Conservation (phyloP, 1,140 invertebrate species). For the Ceratoteleas bidentatus region DNA sequence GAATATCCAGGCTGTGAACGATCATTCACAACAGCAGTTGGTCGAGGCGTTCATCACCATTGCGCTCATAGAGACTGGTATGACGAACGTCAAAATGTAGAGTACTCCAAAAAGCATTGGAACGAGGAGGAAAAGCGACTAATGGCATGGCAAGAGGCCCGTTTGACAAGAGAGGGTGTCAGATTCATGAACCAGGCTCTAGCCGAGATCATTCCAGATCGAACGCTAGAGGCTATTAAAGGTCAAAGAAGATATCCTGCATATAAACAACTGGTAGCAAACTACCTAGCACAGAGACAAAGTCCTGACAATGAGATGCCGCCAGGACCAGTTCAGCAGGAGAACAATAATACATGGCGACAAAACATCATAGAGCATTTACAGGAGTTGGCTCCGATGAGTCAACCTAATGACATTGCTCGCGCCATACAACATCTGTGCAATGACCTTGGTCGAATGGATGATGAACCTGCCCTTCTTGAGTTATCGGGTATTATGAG, state of each 20-base stretch:
- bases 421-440: too few relatives aligned
- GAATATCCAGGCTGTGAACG: constrained; percentile 27
- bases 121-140: constrained; percentile 27
- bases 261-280: background rate
- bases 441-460: too few relatives aligned
- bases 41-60: constrained; percentile 47
- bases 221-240: constrained; percentile 43
- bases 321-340: too few relatives aligned
- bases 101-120: constrained; percentile 4
- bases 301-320: too few relatives aligned
- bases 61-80: constrained; percentile 48
- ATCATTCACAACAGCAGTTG: constrained; percentile 13
- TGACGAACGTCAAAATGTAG: background rate
- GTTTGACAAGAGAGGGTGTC: background rate
- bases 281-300: too few relatives aligned
- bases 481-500: too few relatives aligned
- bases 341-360: too few relatives aligned
- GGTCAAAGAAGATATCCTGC: background rate
- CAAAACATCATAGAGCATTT: too few relatives aligned
- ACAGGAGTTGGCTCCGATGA: too few relatives aligned
- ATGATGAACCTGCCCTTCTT: too few relatives aligned
- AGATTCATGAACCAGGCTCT: constrained; percentile 2
- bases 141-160: constrained; percentile 41
- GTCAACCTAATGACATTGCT: too few relatives aligned
- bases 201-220: constrained; percentile 11